phyloP scores from a whole-genome alignment of 2,888 invertebrate species.

The Papilio gigon region DNA sequence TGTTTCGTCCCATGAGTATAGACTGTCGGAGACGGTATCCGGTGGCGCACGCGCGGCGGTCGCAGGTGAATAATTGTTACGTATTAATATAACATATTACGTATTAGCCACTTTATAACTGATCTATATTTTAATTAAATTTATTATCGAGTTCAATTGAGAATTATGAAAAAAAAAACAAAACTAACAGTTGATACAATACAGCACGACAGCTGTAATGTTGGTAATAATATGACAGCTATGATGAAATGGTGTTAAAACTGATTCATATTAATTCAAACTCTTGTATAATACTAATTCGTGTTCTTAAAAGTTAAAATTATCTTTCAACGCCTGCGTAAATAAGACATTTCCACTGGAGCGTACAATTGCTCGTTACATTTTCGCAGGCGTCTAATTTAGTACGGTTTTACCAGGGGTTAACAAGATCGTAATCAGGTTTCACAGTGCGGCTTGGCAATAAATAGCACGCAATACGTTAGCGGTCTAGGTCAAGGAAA shows the following conservation, averaged over 20 bases:
- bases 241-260: too few relatives aligned
- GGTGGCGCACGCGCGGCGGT: constrained; percentile 49
- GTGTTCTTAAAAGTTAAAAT: neutral
- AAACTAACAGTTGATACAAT: too few relatives aligned
- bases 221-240: too few relatives aligned
- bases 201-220: too few relatives aligned
- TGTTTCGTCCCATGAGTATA: constrained; percentile 76
- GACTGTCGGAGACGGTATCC: constrained; percentile 62
- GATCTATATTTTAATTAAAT: neutral
- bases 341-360: constrained; percentile 2
- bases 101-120: neutral
- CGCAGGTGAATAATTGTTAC: constrained; percentile 47
- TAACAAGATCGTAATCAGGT: constrained; percentile 32
- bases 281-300: too few relatives aligned
- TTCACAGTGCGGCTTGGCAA: constrained; percentile 15
- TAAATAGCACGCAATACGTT: constrained; percentile 15
- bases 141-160: too few relatives aligned
- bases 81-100: too few relatives aligned
- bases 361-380: constrained; percentile 38
- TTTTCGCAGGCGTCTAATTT: constrained; percentile 38
- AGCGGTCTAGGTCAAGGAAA: constrained; percentile 15
- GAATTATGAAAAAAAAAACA: too few relatives aligned
- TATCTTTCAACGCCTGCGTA: constrained; percentile 28
- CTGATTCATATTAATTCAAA: too few relatives aligned
- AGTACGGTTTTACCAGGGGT: constrained; percentile 5